Base-by-base conservation (phyloP, 2,888 invertebrate genomes). In the Micoletzkya japonica region DNA sequence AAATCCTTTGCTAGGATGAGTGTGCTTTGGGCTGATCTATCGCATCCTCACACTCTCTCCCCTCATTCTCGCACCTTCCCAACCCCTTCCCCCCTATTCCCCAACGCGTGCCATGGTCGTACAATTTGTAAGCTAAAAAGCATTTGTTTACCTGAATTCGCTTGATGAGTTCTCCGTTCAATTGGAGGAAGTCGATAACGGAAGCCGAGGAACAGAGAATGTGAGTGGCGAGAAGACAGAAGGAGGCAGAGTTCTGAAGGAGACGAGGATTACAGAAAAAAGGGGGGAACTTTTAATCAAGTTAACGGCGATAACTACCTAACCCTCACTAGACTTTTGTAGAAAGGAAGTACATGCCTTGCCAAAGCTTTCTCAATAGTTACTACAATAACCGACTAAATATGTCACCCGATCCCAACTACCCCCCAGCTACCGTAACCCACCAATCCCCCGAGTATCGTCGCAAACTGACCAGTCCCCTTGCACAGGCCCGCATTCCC, bases 201-300 rank as follows among this genome's bases (percentile, higher is more conserved):
- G 90, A 91, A 2, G 91, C 91, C 14, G 90, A 90, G 70, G 90
- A 90, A 49, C 90, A 90, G 85, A 92, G 91, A 6, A 90, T 90
- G 70, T 91, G 90, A 85, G 91, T 90, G 70, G 91, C 87, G 79
- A 91, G 89, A 36, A 91, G 87, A 81, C 91, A 91, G 73, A 90
- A 88, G 81, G 91, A 91, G 32, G 91, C 88, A 0, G 84, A 82
- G 7, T 74, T 74, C 81, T 81, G 56, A 44, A 76, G 71, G 24
- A 14, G 54, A n/a, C n/a, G n/a, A n/a, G n/a, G n/a, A n/a, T n/a
- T n/a, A n/a, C n/a, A n/a, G n/a, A n/a, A n/a, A n/a, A n/a, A n/a
- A n/a, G n/a, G n/a, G n/a, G n/a, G n/a, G n/a, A n/a, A n/a, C n/a
- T n/a, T n/a, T n/a, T n/a, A n/a, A n/a, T n/a, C n/a, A n/a, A n/a